Conservation (phyloP, 2,797 vertebrate species). For the Micromesistius poutassou region DNA sequence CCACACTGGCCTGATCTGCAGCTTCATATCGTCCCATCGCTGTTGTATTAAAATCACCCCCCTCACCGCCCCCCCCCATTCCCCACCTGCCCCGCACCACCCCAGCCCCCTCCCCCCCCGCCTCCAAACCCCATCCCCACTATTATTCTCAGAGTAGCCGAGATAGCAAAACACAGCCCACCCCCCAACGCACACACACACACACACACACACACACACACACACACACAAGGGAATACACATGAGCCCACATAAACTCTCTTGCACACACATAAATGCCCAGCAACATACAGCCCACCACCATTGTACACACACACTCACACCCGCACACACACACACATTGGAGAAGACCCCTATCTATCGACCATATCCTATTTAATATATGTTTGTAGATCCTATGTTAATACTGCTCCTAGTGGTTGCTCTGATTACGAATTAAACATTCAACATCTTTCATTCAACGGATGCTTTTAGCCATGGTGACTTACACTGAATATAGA, state of each 20-base stretch:
- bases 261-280: too few species aligned
- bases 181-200: neutral
- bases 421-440: neutral
- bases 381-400: neutral
- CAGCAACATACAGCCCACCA: neutral
- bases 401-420: neutral
- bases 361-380: neutral
- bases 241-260: too few species aligned
- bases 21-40: neutral
- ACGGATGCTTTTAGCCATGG: too few species aligned
- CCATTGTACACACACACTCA: neutral
- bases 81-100: conserved; percentile 10
- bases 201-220: neutral
- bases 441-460: neutral
- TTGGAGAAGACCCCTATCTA: neutral
- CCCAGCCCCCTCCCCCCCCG: conserved; percentile 1
- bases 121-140: neutral
- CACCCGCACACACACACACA: neutral
- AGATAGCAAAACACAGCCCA: conserved; percentile 4
- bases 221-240: neutral
- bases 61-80: conserved; percentile 6
- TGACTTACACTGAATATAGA: too few species aligned
- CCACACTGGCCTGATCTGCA: neutral
- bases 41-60: conserved; percentile 7
- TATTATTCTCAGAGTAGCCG: neutral